Base-by-base conservation (phyloP, 2,113 vertebrate genomes). In the Mesocricetus auratus region DNA sequence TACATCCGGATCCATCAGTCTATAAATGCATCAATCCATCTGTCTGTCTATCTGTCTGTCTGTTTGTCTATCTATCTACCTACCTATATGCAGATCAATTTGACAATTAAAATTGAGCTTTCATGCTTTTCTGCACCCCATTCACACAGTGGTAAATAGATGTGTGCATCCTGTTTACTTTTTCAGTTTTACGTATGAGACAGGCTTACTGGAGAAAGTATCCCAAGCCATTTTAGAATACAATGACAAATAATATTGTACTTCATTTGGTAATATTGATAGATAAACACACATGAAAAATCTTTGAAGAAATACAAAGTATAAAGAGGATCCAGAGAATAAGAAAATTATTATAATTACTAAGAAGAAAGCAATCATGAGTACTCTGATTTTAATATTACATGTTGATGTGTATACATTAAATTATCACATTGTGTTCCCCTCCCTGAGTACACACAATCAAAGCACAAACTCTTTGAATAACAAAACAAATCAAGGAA, bases 231-330 rank as follows among this genome's bases (percentile, higher is more conserved):
- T 47, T 47, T 3, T 77, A 47, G 45, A 31, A 77, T 26, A 31
- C 13, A 50, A 29, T 77, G 19, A 15, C 64, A 69, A 31, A 26
- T 64, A 45, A 50, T 73, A 24, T 47, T 75, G n/a, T 50, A 60
- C 2, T 87, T 94, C 66, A 92, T 87, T 95, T 62, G 29, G 36
- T 75, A 85, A 89, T 95, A 79, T 50, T 79, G 89, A 71, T 56
- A 94, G 86, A 71, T 56, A 94, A 81, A 53, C 9, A 94, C 56
- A 47, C 64, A 42, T 78, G 45, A 83, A 91, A 91, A 87, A 77
- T 26, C 26, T 47, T n/a, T 77, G 45, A 77, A 13, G 5, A 77
- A 47, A 75, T 4, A 45, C 42, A 75, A 71, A 13, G 42, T 29
- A 24, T 45, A 75, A 75, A 47, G 5, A 5, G 26, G 24, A 47